These are phyloP conservation scores for Echeneis naucrates DNA, from an alignment of 2,797 vertebrate species.

Conservation along the genomic window DNA sequence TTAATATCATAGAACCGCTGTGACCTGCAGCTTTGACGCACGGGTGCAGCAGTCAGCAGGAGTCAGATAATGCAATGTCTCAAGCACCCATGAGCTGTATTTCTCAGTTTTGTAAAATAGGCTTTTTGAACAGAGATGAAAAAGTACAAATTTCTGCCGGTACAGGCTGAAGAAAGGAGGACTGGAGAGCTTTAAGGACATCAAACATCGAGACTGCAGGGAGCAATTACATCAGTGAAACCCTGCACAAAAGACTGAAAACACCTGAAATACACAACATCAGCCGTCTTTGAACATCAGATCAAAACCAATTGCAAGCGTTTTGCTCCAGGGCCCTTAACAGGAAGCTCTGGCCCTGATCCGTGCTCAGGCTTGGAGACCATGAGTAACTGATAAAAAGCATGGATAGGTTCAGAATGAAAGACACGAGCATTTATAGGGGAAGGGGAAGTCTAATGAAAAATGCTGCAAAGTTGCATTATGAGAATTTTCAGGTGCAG, in stretches of 20 bases:
- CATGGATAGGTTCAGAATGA: not conserved
- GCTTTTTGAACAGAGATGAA: not conserved
- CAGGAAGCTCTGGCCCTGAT: not conserved
- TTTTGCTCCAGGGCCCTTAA: not conserved
- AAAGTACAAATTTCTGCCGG: not conserved
- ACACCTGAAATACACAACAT: not conserved
- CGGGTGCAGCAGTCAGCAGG: not conserved
- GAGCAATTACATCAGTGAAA: not conserved
- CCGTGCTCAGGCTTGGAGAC: not conserved
- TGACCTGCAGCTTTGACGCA: not conserved
- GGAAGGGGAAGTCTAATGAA: not conserved
- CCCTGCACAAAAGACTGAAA: not conserved
- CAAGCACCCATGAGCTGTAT: not conserved
- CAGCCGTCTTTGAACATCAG: not conserved
- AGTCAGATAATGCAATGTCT: not conserved
- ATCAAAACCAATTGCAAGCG: too few species aligned
- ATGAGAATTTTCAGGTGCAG: slow-evolving; percentile 10
- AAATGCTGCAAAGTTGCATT: not conserved
- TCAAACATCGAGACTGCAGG: not conserved
- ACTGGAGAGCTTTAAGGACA: not conserved
- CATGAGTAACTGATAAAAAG: not conserved
- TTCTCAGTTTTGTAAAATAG: not conserved
- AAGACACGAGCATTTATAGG: not conserved
- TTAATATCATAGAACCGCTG: not conserved
- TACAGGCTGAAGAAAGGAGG: not conserved